Percentiles rank a stretch among this genome's conserved stretches.
Evolutionary conservation across 2,113 vertebrate species (phyloP).

Genomic region (Camarhynchus parvulus): DNA sequence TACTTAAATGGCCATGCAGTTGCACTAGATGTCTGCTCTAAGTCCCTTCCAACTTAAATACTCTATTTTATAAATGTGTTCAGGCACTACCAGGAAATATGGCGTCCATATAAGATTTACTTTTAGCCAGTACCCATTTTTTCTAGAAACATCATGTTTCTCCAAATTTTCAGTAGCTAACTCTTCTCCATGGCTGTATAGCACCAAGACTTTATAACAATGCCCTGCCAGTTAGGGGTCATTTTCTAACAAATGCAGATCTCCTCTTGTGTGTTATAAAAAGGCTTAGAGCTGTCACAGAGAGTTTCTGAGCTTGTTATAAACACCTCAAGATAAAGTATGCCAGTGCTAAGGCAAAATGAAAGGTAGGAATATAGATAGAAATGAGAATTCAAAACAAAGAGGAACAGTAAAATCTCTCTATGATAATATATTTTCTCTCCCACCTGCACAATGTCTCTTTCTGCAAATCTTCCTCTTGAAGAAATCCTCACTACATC

Average conservation of each 20-base stretch:
- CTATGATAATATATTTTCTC: not conserved
- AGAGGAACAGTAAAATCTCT: not conserved
- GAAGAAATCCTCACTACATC: slow-evolving; percentile 95
- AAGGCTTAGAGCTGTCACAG: not conserved
- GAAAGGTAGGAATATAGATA: not conserved
- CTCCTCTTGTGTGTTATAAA: not conserved
- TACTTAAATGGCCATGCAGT: not conserved
- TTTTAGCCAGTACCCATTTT: not conserved
- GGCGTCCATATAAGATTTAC: not conserved
- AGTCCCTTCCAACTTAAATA: not conserved
- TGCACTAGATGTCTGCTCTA: not conserved
- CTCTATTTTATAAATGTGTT: not conserved
- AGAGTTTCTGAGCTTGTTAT: not conserved
- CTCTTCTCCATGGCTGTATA: not conserved
- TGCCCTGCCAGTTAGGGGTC: not conserved
- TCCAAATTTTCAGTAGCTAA: not conserved
- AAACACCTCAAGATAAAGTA: not conserved
- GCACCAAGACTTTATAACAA: not conserved
- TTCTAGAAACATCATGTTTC: not conserved
- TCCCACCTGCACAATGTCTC: slow-evolving; percentile 97
- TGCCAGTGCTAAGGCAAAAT: not conserved
- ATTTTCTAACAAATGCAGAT: not conserved
- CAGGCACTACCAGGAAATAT: not conserved
- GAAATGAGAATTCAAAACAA: not conserved
- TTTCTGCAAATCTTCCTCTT: slow-evolving; percentile 92